Conservation (phyloP, 2,797 vertebrate species). For the Calcarius lapponicus region DNA sequence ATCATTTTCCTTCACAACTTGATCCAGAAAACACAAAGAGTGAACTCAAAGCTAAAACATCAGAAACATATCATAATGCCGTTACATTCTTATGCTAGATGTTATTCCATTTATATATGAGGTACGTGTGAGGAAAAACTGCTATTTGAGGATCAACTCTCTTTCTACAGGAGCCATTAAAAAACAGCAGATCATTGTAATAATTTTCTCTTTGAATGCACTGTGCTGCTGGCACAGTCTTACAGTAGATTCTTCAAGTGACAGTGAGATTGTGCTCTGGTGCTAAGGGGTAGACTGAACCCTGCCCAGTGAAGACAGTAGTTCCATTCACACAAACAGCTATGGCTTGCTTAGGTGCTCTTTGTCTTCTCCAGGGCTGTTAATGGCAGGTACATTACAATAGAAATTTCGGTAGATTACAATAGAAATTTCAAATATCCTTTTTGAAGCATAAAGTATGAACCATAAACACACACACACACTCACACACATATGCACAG, state of each 20-base stretch:
- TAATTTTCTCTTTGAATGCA: not conserved
- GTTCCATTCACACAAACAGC: not conserved
- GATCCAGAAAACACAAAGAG: constrained; percentile 36
- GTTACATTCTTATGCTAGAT: not conserved
- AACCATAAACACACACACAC: not conserved
- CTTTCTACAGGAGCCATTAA: not conserved
- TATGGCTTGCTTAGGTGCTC: not conserved
- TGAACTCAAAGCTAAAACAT: constrained; percentile 26
- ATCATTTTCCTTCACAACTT: constrained; percentile 31
- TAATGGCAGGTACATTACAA: not conserved
- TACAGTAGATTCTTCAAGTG: not conserved
- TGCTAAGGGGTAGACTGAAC: not conserved
- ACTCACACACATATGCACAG: too few species aligned
- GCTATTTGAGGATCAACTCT: not conserved
- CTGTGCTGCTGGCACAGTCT: not conserved
- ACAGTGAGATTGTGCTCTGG: not conserved
- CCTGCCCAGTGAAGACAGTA: not conserved
- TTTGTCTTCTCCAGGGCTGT: not conserved
- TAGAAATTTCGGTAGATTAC: not conserved
- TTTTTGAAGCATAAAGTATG: not conserved
- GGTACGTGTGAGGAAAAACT: not conserved
- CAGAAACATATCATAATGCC: constrained; percentile 2
- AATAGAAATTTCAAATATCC: not conserved
- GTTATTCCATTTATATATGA: not conserved
- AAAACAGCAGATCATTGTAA: accelerated